Base-by-base conservation (phyloP, 2,113 vertebrate genomes). In the Aldabrachelys gigantea region DNA sequence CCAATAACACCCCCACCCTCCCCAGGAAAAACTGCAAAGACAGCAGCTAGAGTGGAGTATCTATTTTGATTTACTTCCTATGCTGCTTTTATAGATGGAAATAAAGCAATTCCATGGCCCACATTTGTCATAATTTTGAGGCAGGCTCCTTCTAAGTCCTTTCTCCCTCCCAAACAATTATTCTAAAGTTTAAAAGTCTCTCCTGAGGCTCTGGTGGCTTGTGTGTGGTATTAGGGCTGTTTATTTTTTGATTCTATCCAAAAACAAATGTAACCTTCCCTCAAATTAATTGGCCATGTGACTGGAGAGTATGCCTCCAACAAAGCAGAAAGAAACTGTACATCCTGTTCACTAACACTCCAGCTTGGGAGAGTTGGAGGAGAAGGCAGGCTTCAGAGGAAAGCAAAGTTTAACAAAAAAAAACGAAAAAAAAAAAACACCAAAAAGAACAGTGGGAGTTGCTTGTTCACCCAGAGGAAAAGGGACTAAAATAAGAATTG, bases 41-140 rank as follows among this genome's bases (percentile, higher is more conserved):
- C 69, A n/a, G 10, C 14, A 87, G 7, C 29, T 54, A 76, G 21
- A 24, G 85, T 47, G 7, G 16, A 2, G 2, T 89, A 6, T 35
- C 87, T 69, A 16, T 92, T 80, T 94, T 69, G 13, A 92, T 52
- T 83, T n/a, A 4, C 79, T 8, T 38, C 79, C 80, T 88, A 82
- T 31, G 21, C 1, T 50, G 27, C 83, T 96, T 91, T 76, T 35
- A 84, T 14, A 90, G 47, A 3, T 76, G 22, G 22, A 24, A 41
- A 19, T 56, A 5, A 24, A 47, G 3, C 19, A 47, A 52, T 41
- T 89, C 10, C 59, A 88, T 44, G 35, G 5, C 3, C 24, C 75
- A 81, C 12, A 13, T 54, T 93, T 87, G n/a, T 41, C 6, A 11
- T 83, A 35, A 13, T 65, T 88, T 57, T 57, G 81, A 44, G 5